Base-by-base conservation (phyloP, 2,797 vertebrate genomes). In the Orestias chungarensis region DNA sequence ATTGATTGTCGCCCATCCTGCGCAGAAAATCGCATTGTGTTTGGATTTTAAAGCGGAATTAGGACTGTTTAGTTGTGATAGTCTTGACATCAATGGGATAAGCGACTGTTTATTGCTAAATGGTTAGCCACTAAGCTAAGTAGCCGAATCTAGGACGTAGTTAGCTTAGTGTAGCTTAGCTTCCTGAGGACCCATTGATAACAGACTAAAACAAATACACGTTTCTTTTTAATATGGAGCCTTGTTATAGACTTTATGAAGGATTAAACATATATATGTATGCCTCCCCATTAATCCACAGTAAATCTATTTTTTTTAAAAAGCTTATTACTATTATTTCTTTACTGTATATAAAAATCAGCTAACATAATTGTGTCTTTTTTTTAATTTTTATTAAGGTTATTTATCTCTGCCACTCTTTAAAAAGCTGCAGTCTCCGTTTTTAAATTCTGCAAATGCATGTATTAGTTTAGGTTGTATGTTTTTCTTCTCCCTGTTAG, bases 161-260 rank as follows among this genome's bases (percentile, higher is more conserved):
- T 78, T 91, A 91, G 86, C 91, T 84, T 89, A 92, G 90, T 88
- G 78, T 91, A 91, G 86, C 91, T 84, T 89, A 92, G 90, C 89
- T 64, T 66, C 55, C 76, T 40, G 27, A 9, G n/a, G 68, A 73
- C 33, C 68, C 64, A 64, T 59, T 79, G 65, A 69, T 55, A 79
- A 55, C 31, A 68, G 64, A 62, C 64, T n/a, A 49, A 43, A 40
- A 57, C n/a, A 6, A 7, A 12, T 15, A 9, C 3, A 4, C 1
- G 0, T 3, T 38, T 6, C 4, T 20, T 1, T 38, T 47, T 1
- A 8, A 20, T 6, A 52, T 44, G 0, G n/a, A 15, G 1, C 3
- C 0, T 47, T 2, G 23, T 43, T 68, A 4, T 3, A 27, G 15
- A 3, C 12, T 2, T 10, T 38, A 29, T 15, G 20, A 35, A 9